Evolutionary conservation across 2,113 vertebrate genomes (phyloP), one percentile per base, ranked within the genome.

Genomic region (Panurus biarmicus): DNA sequence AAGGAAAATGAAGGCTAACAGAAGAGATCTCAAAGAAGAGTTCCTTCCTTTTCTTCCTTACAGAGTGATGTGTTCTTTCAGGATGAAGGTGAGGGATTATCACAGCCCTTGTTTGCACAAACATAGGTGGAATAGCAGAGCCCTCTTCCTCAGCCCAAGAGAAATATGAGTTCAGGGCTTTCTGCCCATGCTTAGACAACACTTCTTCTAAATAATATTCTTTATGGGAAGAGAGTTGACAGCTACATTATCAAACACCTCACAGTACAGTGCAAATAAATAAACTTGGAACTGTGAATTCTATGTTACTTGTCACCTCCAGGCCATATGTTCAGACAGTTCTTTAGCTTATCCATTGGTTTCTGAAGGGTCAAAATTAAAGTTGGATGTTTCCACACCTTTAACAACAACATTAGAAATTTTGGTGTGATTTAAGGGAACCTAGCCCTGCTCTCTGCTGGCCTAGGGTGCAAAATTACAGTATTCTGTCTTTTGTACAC

Each of bases 321-420:
- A 86, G 61, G 47, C 51, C 91, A 54, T 1, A 4, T 67, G 79
- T 51, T 85, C 38, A 71, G 70, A 38, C 40, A 57, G 36, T 64
- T 71, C 61, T 91, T 94, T 29, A 84, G 61, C 9, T 78, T 87
- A 50, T 22, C 36, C 29, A 33, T 31, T 79, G 31, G 19, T 64
- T 85, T 71, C 57, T 56, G 61, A 91, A 85, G 80, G 50, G 57
- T 70, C 85, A 88, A 92, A 93, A 69, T 48, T 72, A 72, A 82
- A 72, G 60, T 5, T 87, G 78, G 13, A 35, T 79, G 9, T 47
- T 90, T 76, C 28, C 47, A 47, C 8, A 3, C 10, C 5, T 29
- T 89, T 87, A 87, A 84, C 20, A 91, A n/a, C 28, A 82, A 65
- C 40, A 91, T 23, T 47, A 36, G 14, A 65, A 82, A 72, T 25